Evolutionary conservation across 1,140 invertebrate species (phyloP).

Genomic region (Trichonephila inaurata): DNA sequence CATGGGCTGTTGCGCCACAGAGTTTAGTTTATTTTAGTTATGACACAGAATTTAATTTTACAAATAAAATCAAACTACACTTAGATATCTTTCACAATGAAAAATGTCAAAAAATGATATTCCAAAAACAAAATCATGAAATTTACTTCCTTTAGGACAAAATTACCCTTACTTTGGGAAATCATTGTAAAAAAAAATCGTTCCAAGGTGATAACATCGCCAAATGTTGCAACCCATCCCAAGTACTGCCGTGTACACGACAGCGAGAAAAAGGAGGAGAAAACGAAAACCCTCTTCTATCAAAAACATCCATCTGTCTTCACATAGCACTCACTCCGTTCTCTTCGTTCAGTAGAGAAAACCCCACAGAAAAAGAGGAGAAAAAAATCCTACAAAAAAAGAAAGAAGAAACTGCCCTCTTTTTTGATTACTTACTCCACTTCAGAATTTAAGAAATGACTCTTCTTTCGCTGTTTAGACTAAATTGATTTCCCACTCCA

Average conservation of each 20-base stretch:
- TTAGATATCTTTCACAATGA: too few species aligned
- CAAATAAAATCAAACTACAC: too few species aligned
- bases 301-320: slow-evolving; percentile 69
- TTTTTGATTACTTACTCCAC: slow-evolving; percentile 72
- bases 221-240: not conserved
- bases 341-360: not conserved
- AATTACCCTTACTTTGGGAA: too few species aligned
- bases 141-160: too few species aligned
- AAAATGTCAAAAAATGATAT: too few species aligned
- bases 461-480: slow-evolving; percentile 62
- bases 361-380: not conserved
- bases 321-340: slow-evolving; percentile 27
- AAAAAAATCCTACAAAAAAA: not conserved
- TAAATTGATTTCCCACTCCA: slow-evolving; percentile 67
- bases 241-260: slow-evolving; percentile 15
- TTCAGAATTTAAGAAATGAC: slow-evolving; percentile 54
- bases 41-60: too few species aligned
- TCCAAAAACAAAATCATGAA: too few species aligned
- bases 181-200: too few species aligned
- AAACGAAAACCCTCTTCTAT: slow-evolving; percentile 39
- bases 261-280: slow-evolving; percentile 50
- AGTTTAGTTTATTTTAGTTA: too few species aligned
- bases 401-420: not conserved
- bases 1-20: too few species aligned
- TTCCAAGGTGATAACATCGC: not conserved